Percentiles rank a stretch among this genome's conserved stretches.
phyloP scores from a whole-genome alignment of 2,888 invertebrate species.

The Gymnoscelis rufifasciata region DNA sequence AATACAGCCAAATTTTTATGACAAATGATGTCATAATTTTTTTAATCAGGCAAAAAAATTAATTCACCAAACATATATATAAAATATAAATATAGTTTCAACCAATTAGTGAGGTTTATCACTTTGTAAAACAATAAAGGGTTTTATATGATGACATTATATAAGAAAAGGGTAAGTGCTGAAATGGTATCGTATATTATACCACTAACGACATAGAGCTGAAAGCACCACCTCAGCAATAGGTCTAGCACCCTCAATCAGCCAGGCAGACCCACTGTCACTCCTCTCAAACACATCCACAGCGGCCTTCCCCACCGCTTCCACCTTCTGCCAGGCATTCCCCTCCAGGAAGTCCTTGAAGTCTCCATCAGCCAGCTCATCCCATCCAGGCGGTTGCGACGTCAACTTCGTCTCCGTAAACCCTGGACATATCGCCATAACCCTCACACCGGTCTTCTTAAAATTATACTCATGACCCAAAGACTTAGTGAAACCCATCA shows the following conservation, averaged over 20 bases:
- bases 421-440: slow-evolving; percentile 70
- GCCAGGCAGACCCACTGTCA: slow-evolving; percentile 74
- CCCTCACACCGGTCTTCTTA: slow-evolving; percentile 60
- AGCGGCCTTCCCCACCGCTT: slow-evolving; percentile 45
- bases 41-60: too few species aligned
- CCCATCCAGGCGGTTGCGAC: slow-evolving; percentile 22
- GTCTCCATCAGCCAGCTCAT: slow-evolving; percentile 30
- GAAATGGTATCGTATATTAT: too few species aligned
- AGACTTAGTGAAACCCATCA: slow-evolving; percentile 65
- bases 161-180: too few species aligned
- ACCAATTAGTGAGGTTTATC: too few species aligned
- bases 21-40: too few species aligned
- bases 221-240: slow-evolving; percentile 34
- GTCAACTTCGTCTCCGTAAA: slow-evolving; percentile 56
- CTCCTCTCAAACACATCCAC: slow-evolving; percentile 53
- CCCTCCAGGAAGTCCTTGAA: slow-evolving; percentile 30
- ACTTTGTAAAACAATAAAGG: too few species aligned
- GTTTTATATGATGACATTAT: too few species aligned
- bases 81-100: too few species aligned
- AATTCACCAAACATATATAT: too few species aligned
- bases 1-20: too few species aligned
- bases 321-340: slow-evolving; percentile 45
- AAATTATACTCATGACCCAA: slow-evolving; percentile 57
- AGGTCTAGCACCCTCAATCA: slow-evolving; percentile 62
- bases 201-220: slow-evolving; percentile 14